Conservation (phyloP, 2,888 invertebrate genomes). For the Operophtera brumata region DNA sequence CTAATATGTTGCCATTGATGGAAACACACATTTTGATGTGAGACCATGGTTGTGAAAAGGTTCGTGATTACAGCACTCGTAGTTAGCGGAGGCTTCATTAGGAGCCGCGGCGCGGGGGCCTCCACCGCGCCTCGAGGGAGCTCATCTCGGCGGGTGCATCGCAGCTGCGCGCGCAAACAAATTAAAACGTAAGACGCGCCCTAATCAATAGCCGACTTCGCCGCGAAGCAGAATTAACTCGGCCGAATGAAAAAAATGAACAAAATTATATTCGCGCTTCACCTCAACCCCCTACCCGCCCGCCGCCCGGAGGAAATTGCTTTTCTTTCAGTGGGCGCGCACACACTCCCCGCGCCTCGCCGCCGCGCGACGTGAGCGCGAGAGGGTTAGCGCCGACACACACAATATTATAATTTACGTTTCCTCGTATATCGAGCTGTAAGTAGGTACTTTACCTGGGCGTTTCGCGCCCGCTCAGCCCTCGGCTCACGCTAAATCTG, state of each 20-base stretch:
- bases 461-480: conserved; percentile 76
- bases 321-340: conserved; percentile 80
- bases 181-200: conserved; percentile 81
- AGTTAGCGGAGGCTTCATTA: conserved; percentile 75
- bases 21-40: conserved; percentile 38
- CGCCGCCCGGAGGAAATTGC: conserved; percentile 77
- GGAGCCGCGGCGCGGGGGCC: conserved; percentile 43
- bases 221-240: conserved; percentile 80
- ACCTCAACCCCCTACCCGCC: conserved; percentile 60
- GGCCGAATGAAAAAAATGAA: conserved; percentile 80
- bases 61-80: conserved; percentile 63
- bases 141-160: conserved; percentile 77
- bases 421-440: conserved; percentile 78
- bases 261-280: conserved; percentile 81
- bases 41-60: conserved; percentile 68
- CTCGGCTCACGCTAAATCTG: conserved; percentile 78
- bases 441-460: conserved; percentile 80
- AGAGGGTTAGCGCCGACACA: conserved; percentile 78
- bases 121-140: conserved; percentile 41
- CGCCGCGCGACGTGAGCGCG: conserved; percentile 60
- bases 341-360: conserved; percentile 66
- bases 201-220: conserved; percentile 80
- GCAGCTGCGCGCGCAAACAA: conserved; percentile 80
- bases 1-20: conserved; percentile 10
- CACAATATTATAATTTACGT: conserved; percentile 81